Base-by-base conservation (phyloP, 2,888 invertebrate genomes). In the Pseudococcus jackbeardsleyi region DNA sequence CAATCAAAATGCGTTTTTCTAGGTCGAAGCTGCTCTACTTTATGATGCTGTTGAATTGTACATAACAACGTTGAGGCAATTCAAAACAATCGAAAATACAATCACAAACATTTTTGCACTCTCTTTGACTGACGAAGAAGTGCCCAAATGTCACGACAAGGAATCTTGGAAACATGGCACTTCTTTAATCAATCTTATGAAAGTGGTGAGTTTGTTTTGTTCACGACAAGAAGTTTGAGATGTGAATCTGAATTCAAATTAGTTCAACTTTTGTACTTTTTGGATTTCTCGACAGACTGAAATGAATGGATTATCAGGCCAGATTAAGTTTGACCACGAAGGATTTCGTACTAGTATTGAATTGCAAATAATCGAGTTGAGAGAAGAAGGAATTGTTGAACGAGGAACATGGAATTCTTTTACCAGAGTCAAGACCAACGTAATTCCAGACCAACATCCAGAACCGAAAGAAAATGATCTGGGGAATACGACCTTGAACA, bases 1-100 rank as follows among this genome's bases (percentile, higher is more conserved):
- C n/a, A n/a, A 33, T 42, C 42, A 8, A 42, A 42, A 12, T 68
- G 85, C 88, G 88, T 84, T 85, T 88, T 88, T 90, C 1, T 68
- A 93, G 93, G 92, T 93, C 9, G 93, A 93, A 89, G 92, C 93
- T 11, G 93, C 93, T 1, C 90, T 94, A 48, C 92, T 93, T 88
- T 93, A 93, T 90, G 94, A 94, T 90, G 93, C 93, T 0, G 93
- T 93, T 8, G 91, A 91, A 46, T 90, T 93, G 89, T 93, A 93
- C 89, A 92, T 93, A 6, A 91, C 91, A 11, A 98, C 98, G 2
- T 93, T 99, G 87, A 96, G 97, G 91, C 96, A 97, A 91, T 93
- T 98, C 91, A 97, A 97, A 92, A 95, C 95, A 86, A 96, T 96
- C 89, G 96, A 97, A 91, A 95, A 96, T 92, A 96, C 97, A 90